These are phyloP conservation scores for Sebastiscus albofasciatus DNA, from an alignment of 2,797 vertebrate species.

Conservation along the genomic window DNA sequence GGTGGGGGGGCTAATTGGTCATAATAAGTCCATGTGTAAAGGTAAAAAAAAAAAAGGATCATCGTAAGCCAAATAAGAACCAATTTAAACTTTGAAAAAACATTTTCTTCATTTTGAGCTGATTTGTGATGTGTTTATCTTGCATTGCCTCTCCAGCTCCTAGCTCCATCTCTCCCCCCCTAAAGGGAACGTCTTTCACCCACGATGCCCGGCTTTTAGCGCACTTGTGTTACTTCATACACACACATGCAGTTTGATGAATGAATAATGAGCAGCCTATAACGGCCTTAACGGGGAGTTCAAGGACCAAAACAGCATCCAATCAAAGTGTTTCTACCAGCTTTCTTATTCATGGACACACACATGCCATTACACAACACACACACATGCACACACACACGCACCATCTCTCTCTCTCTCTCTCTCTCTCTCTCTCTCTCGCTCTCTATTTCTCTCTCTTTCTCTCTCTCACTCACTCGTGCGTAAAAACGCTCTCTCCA, in stretches of 20 bases:
- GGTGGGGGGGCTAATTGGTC: background rate
- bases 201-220: conserved; percentile 44
- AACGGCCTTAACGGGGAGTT: background rate
- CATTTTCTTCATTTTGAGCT: background rate
- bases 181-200: background rate
- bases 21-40: background rate
- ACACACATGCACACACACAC: background rate
- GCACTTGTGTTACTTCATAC: conserved; percentile 14
- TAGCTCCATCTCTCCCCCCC: background rate
- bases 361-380: background rate
- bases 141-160: background rate
- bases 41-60: background rate
- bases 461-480: background rate
- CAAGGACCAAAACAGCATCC: background rate
- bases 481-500: conserved; percentile 45
- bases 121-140: background rate
- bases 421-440: too few relatives aligned
- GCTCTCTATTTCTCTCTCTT: background rate
- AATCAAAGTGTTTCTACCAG: background rate
- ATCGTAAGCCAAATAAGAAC: background rate
- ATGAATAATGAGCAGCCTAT: conserved; percentile 19
- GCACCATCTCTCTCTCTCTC: background rate
- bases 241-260: conserved; percentile 10
- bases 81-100: background rate
- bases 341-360: background rate